phyloP scores from a whole-genome alignment of 2,113 vertebrate species.

The Hippopotamus amphibius region DNA sequence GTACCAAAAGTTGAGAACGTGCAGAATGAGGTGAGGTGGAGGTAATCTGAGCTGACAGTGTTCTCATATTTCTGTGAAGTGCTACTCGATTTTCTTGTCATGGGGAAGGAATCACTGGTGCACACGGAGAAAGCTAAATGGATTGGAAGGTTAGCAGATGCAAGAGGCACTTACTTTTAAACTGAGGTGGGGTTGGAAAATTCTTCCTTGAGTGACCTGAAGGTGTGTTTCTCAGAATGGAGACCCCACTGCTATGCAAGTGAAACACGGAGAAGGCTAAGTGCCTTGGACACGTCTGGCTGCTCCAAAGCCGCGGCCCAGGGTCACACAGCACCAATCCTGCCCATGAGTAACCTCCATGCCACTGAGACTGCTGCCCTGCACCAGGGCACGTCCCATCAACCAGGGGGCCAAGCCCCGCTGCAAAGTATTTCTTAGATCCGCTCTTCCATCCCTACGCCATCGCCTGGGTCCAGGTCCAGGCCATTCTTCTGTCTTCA shows the following conservation, averaged over 20 bases:
- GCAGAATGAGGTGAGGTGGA: neutral
- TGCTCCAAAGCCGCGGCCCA: neutral
- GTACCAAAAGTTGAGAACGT: neutral
- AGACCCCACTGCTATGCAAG: neutral
- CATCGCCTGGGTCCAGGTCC: neutral
- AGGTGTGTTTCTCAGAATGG: neutral
- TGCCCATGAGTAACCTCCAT: neutral
- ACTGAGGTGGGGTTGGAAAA: neutral
- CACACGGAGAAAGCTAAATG: slow-evolving; percentile 68
- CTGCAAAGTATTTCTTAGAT: neutral
- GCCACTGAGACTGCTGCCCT: neutral
- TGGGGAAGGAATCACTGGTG: slow-evolving; percentile 50
- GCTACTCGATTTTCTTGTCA: slow-evolving; percentile 70
- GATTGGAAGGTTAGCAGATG: slow-evolving; percentile 43
- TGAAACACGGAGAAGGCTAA: neutral
- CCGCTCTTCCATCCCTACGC: neutral
- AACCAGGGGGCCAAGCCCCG: neutral
- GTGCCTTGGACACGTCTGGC: fast-evolving
- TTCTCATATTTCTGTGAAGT: slow-evolving; percentile 74
- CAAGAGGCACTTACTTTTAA: slow-evolving; percentile 37
- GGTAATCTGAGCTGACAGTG: slow-evolving; percentile 65
- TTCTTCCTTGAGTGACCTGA: neutral
- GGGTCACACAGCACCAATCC: fast-evolving
- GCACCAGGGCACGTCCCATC: fast-evolving
- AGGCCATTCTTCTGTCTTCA: neutral